These are phyloP conservation scores for Carassius auratus DNA, from an alignment of 2,113 vertebrate species.

Conservation along the genomic window DNA sequence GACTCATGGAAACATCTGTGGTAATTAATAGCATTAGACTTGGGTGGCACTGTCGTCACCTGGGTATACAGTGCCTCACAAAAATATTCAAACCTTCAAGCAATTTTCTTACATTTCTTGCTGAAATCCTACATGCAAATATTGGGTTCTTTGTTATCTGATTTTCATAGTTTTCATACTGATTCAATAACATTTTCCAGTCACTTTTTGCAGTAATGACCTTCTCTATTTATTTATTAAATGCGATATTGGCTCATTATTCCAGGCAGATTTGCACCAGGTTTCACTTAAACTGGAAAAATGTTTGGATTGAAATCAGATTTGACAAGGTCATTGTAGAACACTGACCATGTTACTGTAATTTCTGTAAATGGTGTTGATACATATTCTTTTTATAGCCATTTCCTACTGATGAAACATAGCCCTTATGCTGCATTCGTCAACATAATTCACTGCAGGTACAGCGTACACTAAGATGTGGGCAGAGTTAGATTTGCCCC, in stretches of 20 bases:
- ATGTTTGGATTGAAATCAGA: too few species aligned
- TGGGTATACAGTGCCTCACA: conserved; percentile 64
- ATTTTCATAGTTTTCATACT: conserved; percentile 1
- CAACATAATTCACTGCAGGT: conserved; percentile 13
- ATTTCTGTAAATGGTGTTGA: too few species aligned
- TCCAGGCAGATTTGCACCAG: background rate
- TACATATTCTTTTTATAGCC: too few species aligned
- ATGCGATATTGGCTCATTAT: background rate
- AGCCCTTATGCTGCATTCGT: background rate
- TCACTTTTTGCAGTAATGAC: background rate
- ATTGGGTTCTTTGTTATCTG: background rate
- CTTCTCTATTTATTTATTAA: background rate
- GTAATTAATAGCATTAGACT: conserved; percentile 73
- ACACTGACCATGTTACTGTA: too few species aligned
- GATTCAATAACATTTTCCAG: background rate
- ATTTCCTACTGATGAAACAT: background rate
- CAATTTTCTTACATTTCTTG: background rate
- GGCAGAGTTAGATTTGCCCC: background rate
- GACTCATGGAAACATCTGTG: conserved; percentile 75
- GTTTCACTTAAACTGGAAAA: background rate
- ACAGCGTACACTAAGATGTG: background rate
- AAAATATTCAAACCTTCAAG: conserved; percentile 46
- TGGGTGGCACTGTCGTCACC: conserved; percentile 72
- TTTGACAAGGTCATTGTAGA: too few species aligned
- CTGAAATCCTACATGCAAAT: background rate